Conservation (phyloP, 2,113 vertebrate species). For the Cyphomyrus discorhynchus region DNA sequence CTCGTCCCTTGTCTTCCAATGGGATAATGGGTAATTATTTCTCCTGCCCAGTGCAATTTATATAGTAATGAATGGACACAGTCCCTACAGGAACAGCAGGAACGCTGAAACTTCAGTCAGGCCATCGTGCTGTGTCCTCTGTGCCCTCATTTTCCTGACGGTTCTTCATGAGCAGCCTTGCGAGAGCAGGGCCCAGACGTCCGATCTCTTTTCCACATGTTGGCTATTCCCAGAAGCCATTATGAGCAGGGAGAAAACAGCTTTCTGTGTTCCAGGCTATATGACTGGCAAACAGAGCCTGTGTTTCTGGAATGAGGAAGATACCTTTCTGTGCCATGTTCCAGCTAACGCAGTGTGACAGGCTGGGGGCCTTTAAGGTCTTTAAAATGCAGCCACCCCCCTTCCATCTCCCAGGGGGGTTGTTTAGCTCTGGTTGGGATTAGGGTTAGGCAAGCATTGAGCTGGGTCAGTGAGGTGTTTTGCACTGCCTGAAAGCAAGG, state of each 20-base stretch:
- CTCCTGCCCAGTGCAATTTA: slow-evolving; percentile 28
- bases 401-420: neutral
- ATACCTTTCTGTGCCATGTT: neutral
- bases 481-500: neutral
- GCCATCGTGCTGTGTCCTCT: slow-evolving; percentile 18
- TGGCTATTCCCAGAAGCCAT: slow-evolving; percentile 43
- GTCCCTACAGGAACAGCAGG: neutral
- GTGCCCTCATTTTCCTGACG: slow-evolving; percentile 17
- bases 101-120: neutral
- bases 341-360: neutral
- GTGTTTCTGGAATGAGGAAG: neutral
- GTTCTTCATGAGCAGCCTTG: neutral
- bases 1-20: slow-evolving; percentile 29
- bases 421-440: neutral
- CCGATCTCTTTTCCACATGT: slow-evolving; percentile 47
- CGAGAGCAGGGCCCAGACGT: neutral
- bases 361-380: neutral
- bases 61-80: slow-evolving; percentile 24
- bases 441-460: neutral
- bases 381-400: neutral
- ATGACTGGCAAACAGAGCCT: neutral
- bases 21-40: slow-evolving; percentile 64
- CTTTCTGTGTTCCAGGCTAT: slow-evolving; percentile 46
- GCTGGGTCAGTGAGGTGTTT: neutral
- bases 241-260: slow-evolving; percentile 25